phyloP scores from a whole-genome alignment of 2,113 vertebrate species.

The Rhinichthys klamathensis region DNA sequence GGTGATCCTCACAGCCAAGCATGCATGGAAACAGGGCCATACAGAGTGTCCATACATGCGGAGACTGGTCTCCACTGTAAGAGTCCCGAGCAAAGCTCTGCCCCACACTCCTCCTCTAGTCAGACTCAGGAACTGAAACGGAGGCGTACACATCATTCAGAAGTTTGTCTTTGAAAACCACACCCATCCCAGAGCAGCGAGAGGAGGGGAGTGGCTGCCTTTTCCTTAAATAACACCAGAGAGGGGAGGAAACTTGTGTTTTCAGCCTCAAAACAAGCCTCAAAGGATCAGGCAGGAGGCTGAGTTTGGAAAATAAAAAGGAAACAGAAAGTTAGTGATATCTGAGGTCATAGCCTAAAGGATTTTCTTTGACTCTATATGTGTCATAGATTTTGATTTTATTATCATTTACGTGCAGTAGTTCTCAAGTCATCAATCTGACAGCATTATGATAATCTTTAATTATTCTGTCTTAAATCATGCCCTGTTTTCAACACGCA shows the following conservation, averaged over 20 bases:
- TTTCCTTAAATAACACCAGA: conserved; percentile 77
- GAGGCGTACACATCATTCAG: conserved; percentile 77
- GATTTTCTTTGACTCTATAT: conserved; percentile 19
- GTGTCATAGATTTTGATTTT: background rate
- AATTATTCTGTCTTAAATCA: conserved; percentile 49
- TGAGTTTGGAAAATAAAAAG: conserved; percentile 57
- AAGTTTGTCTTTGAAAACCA: conserved; percentile 76
- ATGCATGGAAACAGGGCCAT: background rate
- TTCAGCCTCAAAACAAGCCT: conserved; percentile 67
- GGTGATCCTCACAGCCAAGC: conserved; percentile 6
- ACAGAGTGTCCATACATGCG: conserved; percentile 8
- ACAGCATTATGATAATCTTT: conserved; percentile 24
- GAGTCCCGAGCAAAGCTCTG: conserved; percentile 54
- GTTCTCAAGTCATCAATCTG: background rate
- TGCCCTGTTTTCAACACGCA: conserved; percentile 25
- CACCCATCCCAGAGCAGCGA: conserved; percentile 71
- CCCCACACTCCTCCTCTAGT: conserved; percentile 71
- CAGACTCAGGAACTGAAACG: conserved; percentile 73
- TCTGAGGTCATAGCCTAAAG: conserved; percentile 51
- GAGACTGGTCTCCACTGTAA: conserved; percentile 44
- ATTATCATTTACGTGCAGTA: background rate
- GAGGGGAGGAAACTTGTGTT: conserved; percentile 71
- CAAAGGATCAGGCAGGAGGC: conserved; percentile 64
- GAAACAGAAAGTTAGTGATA: conserved; percentile 60
- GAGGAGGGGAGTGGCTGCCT: conserved; percentile 70